Percentiles rank a stretch among this genome's conserved stretches.
phyloP scores from a whole-genome alignment of 2,797 vertebrate species.

The Craterocephalus amniculus region DNA sequence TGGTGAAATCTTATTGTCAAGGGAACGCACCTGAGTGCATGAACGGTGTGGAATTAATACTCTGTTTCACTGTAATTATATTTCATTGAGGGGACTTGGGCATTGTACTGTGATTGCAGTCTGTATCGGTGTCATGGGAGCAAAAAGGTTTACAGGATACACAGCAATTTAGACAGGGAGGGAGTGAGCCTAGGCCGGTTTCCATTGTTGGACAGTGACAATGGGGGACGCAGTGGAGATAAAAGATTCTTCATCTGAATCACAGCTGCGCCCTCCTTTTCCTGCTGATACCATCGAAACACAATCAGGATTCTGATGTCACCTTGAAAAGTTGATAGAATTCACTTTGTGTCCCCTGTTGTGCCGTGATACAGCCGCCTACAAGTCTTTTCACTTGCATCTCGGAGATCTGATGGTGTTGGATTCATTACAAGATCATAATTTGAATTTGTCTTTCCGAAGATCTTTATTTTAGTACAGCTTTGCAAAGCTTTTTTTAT shows the following conservation, averaged over 20 bases:
- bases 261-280: conserved; percentile 9
- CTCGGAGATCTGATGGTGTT: conserved; percentile 28
- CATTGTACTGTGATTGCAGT: background rate
- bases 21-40: conserved; percentile 1
- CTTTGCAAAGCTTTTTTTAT: background rate
- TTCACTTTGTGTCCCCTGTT: conserved; percentile 37
- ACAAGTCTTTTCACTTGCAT: conserved; percentile 15
- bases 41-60: conserved; percentile 23
- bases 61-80: conserved; percentile 27
- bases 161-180: background rate
- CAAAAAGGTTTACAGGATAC: conserved; percentile 1
- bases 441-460: conserved; percentile 40
- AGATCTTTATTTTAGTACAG: conserved; percentile 18
- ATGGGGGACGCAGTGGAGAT: conserved; percentile 44
- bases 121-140: conserved; percentile 4
- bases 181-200: background rate
- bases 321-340: conserved; percentile 70
- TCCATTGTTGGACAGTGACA: conserved; percentile 32
- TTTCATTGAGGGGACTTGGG: conserved; percentile 17
- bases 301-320: conserved; percentile 53
- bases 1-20: conserved; percentile 25
- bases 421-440: conserved; percentile 40
- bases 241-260: conserved; percentile 51
- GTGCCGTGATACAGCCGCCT: conserved; percentile 38
- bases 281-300: conserved; percentile 24